These are phyloP conservation scores for Azorinus chamasolen DNA, from an alignment of 2,888 invertebrate species.

Conservation along the genomic window DNA sequence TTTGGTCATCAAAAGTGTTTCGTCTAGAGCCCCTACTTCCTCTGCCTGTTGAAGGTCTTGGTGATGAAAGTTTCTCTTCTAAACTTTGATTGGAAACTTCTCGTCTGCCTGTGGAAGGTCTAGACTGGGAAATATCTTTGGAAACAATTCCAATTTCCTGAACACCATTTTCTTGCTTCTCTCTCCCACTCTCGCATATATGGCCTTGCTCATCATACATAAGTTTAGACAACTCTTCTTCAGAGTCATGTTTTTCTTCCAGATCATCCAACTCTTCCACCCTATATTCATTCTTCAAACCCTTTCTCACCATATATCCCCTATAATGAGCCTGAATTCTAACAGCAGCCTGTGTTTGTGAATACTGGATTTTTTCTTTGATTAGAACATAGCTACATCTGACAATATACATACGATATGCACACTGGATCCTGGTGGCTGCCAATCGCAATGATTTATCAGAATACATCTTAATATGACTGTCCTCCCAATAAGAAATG, in stretches of 20 bases:
- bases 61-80: too few relatives aligned
- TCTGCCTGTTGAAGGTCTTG: too few relatives aligned
- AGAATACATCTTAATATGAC: conserved; percentile 60
- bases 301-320: conserved; percentile 9
- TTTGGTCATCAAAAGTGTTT: too few relatives aligned
- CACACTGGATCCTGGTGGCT: conserved; percentile 45
- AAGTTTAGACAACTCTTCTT: too few relatives aligned
- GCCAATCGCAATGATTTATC: conserved; percentile 48
- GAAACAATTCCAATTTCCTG: too few relatives aligned
- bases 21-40: too few relatives aligned
- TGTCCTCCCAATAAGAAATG: conserved; percentile 55
- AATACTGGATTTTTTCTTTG: conserved; percentile 19
- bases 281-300: conserved; percentile 2
- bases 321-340: conserved; percentile 13
- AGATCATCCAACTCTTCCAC: neutral
- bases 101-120: too few relatives aligned
- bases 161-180: conserved; percentile 9
- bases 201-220: too few relatives aligned
- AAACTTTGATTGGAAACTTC: too few relatives aligned
- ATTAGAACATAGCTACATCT: conserved; percentile 21
- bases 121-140: too few relatives aligned
- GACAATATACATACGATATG: conserved; percentile 38
- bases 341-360: conserved; percentile 5
- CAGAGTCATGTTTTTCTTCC: too few relatives aligned
- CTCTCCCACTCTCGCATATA: conserved; percentile 5